Evolutionary conservation across 2,888 invertebrate species (phyloP), one percentile per base, ranked within the genome.

Genomic region (Panopea generosa): DNA sequence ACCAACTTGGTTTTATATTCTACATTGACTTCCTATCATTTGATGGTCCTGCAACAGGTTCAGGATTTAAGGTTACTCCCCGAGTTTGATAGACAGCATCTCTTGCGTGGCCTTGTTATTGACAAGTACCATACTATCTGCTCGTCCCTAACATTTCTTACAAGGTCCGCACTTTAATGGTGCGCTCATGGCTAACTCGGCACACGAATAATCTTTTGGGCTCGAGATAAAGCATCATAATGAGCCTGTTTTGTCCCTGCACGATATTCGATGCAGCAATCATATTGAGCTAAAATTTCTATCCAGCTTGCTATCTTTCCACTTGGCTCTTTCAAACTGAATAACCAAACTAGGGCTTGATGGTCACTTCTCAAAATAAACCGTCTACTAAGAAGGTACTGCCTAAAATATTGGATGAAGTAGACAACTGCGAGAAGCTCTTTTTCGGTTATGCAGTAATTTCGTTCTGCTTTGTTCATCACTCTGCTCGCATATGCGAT

Each of bases 221-320:
- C 27, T 40, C 80, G 14, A 16, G 71, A 68, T 57, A 83, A 29
- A 1, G 71, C 53, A 56, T 81, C 83, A 3, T 73, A 80, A 69
- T 81, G 77, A 2, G 26, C 33, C 38, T 83, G 77, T 53, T 77
- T 75, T 14, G n/a, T n/a, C n/a, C n/a, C n/a, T n/a, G n/a, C n/a
- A n/a, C n/a, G n/a, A n/a, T n/a, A n/a, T n/a, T n/a, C n/a, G n/a
- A n/a, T n/a, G n/a, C n/a, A n/a, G n/a, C n/a, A n/a, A n/a, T n/a
- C n/a, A n/a, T n/a, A n/a, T n/a, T n/a, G n/a, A n/a, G n/a, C n/a
- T n/a, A n/a, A n/a, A n/a, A n/a, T n/a, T n/a, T n/a, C n/a, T n/a
- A n/a, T n/a, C n/a, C n/a, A n/a, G n/a, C n/a, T n/a, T n/a, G n/a
- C n/a, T n/a, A n/a, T n/a, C n/a, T n/a, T n/a, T n/a, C n/a, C n/a